phyloP scores from a whole-genome alignment of 1,140 invertebrate species.

The Anadara kagoshimensis region DNA sequence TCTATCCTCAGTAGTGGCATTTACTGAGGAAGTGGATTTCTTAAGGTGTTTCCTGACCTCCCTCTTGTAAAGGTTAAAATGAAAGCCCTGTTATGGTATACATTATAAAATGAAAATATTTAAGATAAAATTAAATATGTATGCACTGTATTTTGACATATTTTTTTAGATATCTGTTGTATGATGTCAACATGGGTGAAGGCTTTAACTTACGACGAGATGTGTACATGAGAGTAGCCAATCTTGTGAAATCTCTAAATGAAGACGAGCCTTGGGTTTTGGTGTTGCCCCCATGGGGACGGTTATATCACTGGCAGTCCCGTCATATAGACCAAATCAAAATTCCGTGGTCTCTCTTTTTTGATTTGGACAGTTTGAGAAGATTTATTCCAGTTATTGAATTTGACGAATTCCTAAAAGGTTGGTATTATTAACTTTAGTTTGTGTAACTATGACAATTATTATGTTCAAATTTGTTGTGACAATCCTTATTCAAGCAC shows the following conservation, averaged over 20 bases:
- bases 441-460: too few relatives aligned
- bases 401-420: constrained; percentile 85
- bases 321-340: constrained; percentile 76
- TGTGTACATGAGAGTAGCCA: constrained; percentile 94
- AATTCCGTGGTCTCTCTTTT: constrained; percentile 88
- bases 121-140: too few relatives aligned
- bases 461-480: too few relatives aligned
- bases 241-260: constrained; percentile 82
- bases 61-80: too few relatives aligned
- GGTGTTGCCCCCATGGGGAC: constrained; percentile 91
- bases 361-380: constrained; percentile 87
- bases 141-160: too few relatives aligned
- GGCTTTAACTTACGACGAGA: constrained; percentile 97
- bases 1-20: too few relatives aligned
- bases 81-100: too few relatives aligned
- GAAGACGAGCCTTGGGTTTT: constrained; percentile 76
- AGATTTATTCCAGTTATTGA: constrained; percentile 91
- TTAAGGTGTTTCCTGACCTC: too few relatives aligned
- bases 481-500: too few relatives aligned
- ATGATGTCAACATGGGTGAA: constrained; percentile 95
- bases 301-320: constrained; percentile 92
- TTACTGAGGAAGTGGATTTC: too few relatives aligned
- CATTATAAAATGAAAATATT: too few relatives aligned
- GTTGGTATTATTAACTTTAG: constrained; percentile 15
- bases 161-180: constrained; percentile 79